Conservation (phyloP, 2,888 invertebrate species). For the Bugula neritina region DNA sequence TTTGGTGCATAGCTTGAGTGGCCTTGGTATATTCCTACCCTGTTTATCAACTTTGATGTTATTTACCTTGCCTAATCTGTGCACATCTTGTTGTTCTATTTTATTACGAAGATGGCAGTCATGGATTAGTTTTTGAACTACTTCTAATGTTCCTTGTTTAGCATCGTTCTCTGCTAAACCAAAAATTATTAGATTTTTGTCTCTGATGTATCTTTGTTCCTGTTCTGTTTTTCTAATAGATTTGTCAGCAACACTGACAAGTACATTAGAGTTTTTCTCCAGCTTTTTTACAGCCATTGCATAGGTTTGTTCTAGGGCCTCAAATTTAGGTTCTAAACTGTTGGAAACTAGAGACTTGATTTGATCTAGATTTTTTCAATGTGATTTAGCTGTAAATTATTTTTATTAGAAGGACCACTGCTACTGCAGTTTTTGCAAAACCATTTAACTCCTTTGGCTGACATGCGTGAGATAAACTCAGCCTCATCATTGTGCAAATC, state of each 20-base stretch:
- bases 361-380: not conserved
- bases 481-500: not conserved
- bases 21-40: not conserved
- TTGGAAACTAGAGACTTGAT: not conserved
- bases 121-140: not conserved
- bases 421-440: not conserved
- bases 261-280: not conserved
- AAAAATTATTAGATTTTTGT: not conserved
- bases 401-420: not conserved
- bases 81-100: not conserved
- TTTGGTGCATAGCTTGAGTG: not conserved
- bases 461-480: not conserved
- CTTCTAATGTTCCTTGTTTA: not conserved
- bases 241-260: not conserved
- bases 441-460: not conserved
- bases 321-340: not conserved
- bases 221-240: not conserved
- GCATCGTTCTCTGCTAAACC: not conserved
- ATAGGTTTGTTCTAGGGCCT: not conserved
- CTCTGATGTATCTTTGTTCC: not conserved
- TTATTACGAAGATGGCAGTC: not conserved
- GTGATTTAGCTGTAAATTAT: not conserved
- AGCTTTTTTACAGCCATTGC: not conserved
- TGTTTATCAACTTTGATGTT: not conserved
- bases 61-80: not conserved